A percentile compares a stretch with the other conserved stretches of the same genome.
phyloP scores from a whole-genome alignment of 2,797 vertebrate species.

The Gymnopithys bicolor region DNA sequence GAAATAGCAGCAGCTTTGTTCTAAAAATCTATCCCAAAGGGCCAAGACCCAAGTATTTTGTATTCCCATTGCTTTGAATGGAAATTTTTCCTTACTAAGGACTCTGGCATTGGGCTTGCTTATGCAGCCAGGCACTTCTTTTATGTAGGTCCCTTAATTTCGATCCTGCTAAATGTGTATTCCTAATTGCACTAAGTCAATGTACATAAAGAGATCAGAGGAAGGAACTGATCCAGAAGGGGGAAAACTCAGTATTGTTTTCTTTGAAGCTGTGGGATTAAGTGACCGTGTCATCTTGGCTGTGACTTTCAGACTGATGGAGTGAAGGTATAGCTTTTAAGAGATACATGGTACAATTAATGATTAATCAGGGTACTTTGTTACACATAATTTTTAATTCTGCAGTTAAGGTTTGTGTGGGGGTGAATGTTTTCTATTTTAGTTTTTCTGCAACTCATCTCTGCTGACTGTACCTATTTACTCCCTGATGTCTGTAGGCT shows the following conservation, averaged over 20 bases:
- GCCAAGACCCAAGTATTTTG: not conserved
- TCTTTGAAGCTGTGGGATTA: slow-evolving; percentile 32
- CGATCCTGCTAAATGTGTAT: not conserved
- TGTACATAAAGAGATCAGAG: slow-evolving; percentile 34
- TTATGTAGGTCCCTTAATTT: slow-evolving; percentile 17
- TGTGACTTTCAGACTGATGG: slow-evolving; percentile 31
- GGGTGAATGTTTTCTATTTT: slow-evolving; percentile 67
- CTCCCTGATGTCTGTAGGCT: slow-evolving; percentile 74
- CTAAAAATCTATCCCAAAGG: not conserved
- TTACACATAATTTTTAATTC: slow-evolving; percentile 57
- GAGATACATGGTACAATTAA: not conserved
- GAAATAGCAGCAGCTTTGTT: slow-evolving; percentile 8
- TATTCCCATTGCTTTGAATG: not conserved
- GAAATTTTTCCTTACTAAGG: not conserved
- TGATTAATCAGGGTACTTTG: slow-evolving; percentile 56
- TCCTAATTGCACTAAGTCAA: slow-evolving; percentile 43
- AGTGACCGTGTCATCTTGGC: slow-evolving; percentile 26
- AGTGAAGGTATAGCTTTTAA: slow-evolving; percentile 36
- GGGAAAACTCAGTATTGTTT: not conserved
- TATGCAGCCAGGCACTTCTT: not conserved
- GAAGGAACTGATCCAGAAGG: not conserved
- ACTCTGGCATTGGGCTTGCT: not conserved
- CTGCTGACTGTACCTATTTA: slow-evolving; percentile 67
- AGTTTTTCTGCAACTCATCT: slow-evolving; percentile 49
- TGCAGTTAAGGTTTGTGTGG: slow-evolving; percentile 43